Evolutionary conservation across 2,797 vertebrate species (phyloP), one percentile per base, ranked within the genome.

Genomic region (Typhlichthys eigenmanni): DNA sequence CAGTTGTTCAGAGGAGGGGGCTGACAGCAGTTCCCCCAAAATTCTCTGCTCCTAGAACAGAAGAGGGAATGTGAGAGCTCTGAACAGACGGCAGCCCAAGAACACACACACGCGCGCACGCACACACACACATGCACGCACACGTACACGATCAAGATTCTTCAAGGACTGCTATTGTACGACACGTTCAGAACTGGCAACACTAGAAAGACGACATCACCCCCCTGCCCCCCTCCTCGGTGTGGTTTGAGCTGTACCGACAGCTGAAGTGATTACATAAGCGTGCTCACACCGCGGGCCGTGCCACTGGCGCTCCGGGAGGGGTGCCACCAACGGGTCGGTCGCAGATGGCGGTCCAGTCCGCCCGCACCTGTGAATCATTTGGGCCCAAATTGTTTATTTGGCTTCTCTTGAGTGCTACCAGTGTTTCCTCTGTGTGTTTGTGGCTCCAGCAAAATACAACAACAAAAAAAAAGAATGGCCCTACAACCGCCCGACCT

Each of bases 321-420:
- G 78, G 66, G 55, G 58, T 74, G 85, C 82, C 88, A 88, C 85
- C 82, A 2, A 17, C 13, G 62, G 63, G 57, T 69, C 78, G 14
- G 56, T 85, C 74, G 52, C 86, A 91, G 90, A 92, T 87, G 90
- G 87, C 87, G 68, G 79, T 76, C 83, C 76, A 64, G 75, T 66
- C 65, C 58, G 72, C 74, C 88, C 78, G 76, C 92, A 94, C 92
- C 92, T 95, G 93, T 85, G 92, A 94, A 90, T 91, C 85, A 94
- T 95, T 94, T 92, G 78, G 72, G 57, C 75, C 80, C 71, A 71
- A 85, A 87, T 82, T 91, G 92, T 93, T 93, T 94, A 91, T 93
- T 92, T 92, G 86, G 90, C 77, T 90, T 85, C 87, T 78, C 87
- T 82, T 86, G 88, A 91, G 84, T 88, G 90, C 90, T 93, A 92